Evolutionary conservation across 2,797 vertebrate genomes (phyloP).

Genomic region (Lacerta agilis): DNA sequence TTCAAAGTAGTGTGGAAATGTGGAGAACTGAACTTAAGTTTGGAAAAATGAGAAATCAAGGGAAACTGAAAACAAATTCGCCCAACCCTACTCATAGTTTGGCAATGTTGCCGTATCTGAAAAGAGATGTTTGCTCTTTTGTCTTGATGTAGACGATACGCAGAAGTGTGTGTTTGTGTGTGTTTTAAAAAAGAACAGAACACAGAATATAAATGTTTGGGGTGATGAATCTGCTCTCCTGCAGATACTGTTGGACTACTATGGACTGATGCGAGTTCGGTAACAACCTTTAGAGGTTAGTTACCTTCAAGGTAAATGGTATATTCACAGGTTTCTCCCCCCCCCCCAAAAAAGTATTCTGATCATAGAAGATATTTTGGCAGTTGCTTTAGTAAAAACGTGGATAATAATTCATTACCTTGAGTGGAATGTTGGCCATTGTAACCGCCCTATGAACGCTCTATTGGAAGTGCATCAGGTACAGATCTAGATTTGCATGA

Average conservation of each 20-base stretch:
- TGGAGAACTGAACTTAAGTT: too few species aligned
- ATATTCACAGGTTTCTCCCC: background rate
- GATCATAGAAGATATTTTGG: background rate
- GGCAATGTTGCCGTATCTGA: constrained; percentile 14
- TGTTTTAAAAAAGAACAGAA: background rate
- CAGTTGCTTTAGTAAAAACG: constrained; percentile 17
- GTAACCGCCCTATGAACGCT: background rate
- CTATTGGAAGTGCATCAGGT: background rate
- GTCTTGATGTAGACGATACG: constrained; percentile 13
- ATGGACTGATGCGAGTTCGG: too few species aligned
- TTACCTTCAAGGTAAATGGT: background rate
- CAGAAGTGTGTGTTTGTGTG: background rate
- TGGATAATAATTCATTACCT: background rate
- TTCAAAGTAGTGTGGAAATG: too few species aligned
- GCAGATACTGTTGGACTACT: too few species aligned
- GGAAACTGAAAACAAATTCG: constrained; percentile 53
- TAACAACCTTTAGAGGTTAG: too few species aligned
- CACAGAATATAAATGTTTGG: background rate
- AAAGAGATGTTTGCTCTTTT: constrained; percentile 24
- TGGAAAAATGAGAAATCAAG: constrained; percentile 43
- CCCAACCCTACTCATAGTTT: constrained; percentile 23
- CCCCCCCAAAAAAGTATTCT: too few species aligned
- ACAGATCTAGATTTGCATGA: background rate
- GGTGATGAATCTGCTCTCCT: too few species aligned
- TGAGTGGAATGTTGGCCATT: background rate